Conservation (phyloP, 64 coral and sea anemone species). For the Stylophora pistillata region DNA sequence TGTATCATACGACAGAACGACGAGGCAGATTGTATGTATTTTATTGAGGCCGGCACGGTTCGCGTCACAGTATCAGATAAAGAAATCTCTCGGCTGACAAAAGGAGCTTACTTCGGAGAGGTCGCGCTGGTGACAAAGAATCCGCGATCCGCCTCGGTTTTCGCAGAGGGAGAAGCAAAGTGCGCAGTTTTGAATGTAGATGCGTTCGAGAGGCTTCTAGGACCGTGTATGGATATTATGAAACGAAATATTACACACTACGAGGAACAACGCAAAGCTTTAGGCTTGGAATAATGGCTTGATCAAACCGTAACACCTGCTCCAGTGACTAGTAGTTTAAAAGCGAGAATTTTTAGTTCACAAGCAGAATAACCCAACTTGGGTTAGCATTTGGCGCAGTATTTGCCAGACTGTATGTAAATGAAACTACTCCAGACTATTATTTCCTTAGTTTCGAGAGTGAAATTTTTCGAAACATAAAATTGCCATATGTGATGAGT, state of each 20-base stretch:
- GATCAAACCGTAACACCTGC: slow-evolving; percentile 27
- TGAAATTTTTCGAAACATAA: neutral
- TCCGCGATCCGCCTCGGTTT: slow-evolving; percentile 91
- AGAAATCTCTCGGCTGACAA: slow-evolving; percentile 77
- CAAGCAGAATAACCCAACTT: neutral
- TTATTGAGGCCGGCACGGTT: slow-evolving; percentile 88
- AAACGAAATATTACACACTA: slow-evolving; percentile 91
- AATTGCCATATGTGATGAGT: slow-evolving; percentile 30
- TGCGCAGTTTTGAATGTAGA: slow-evolving; percentile 76
- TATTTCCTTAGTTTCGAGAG: neutral
- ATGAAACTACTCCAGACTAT: neutral
- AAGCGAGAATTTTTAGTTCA: neutral
- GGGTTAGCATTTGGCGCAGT: neutral
- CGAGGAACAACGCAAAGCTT: slow-evolving; percentile 81
- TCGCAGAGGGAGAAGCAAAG: slow-evolving; percentile 68
- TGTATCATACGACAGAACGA: slow-evolving; percentile 92
- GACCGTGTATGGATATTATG: slow-evolving; percentile 97
- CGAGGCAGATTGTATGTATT: slow-evolving; percentile 97
- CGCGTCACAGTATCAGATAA: slow-evolving; percentile 80
- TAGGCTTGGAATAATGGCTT: slow-evolving; percentile 56
- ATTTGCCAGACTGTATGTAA: neutral
- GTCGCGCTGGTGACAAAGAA: slow-evolving; percentile 94
- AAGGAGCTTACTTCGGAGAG: slow-evolving; percentile 92
- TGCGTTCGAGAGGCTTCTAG: slow-evolving; percentile 95
- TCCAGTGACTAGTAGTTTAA: neutral